phyloP scores from a whole-genome alignment of 1,140 invertebrate genomes.

The Bombus sylvicola region DNA sequence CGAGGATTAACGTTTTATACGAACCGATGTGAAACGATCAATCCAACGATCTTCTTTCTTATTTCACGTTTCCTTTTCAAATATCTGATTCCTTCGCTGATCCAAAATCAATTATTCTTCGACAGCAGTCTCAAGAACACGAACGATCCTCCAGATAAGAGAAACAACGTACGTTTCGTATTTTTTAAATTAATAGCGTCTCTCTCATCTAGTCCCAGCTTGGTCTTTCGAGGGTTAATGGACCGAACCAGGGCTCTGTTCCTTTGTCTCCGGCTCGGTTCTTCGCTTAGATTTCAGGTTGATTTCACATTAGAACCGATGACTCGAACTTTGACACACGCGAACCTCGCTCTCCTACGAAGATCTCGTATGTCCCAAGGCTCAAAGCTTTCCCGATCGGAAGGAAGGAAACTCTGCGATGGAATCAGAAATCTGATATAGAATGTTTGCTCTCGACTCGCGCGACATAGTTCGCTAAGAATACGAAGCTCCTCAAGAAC shows the following conservation, averaged over 20 bases:
- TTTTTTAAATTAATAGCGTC: background rate
- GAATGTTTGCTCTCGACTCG: background rate
- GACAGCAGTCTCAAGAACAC: too few species aligned
- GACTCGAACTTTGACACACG: conserved; percentile 15
- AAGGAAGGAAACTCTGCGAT: background rate
- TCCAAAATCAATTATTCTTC: too few species aligned
- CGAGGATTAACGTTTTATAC: too few species aligned
- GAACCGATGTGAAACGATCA: too few species aligned
- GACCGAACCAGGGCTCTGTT: background rate
- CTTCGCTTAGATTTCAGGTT: background rate
- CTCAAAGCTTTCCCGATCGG: background rate
- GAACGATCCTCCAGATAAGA: background rate
- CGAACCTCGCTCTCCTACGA: background rate
- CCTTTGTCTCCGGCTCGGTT: background rate
- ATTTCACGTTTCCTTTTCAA: too few species aligned
- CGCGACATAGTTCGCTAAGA: background rate
- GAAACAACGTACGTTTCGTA: background rate
- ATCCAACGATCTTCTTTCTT: too few species aligned
- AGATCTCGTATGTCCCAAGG: background rate
- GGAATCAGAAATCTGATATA: background rate
- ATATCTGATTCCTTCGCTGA: too few species aligned
- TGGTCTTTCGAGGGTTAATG: conserved; percentile 23
- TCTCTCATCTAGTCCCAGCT: background rate
- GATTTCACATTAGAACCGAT: background rate
- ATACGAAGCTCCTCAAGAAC: background rate